Base-by-base conservation (phyloP, 35 echinoderm and acorn worm genomes). In the Apostichopus parvimensis region DNA sequence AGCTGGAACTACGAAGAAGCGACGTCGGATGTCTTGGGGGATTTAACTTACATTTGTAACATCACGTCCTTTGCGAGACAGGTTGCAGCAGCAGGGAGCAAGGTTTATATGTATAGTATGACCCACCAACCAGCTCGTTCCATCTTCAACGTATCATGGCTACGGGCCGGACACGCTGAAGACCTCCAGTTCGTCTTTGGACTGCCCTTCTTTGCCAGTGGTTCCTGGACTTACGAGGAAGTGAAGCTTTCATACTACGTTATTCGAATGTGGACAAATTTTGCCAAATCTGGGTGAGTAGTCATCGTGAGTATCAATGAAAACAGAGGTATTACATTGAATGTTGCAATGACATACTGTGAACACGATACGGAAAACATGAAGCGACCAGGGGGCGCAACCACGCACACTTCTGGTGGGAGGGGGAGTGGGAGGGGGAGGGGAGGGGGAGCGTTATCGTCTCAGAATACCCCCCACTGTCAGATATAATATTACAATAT, bases 151-250 rank as follows among this genome's bases (percentile, higher is more conserved):
- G 5, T 65, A 54, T 54, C 79, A 25, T 94, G 93, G 93, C 58
- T 94, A 45, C 57, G 87, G 23, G 82, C 89, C 4, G 77, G 80
- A 1, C 93, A 94, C 59, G 61, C 70, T 9, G 93, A 94, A 23
- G 90, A 92, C 45, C 55, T 94, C 8, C 93, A 94, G 80, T 94
- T 94, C 61, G 93, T 94, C 28, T 94, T 94, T 70, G 93, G 93
- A 5, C 60, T 91, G 45, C 93, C 93, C 0, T 94, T 94, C 18
- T 53, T 77, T 10, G 34, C 34, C 34, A 79, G 87, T 78, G 45
- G 82, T 56, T 54, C 80, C 8, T 55, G 61, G 12, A 8, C 45
- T 34, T 79, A 94, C 56, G 89, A 92, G 1, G 93, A 94, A 80
- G 53, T 91, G 21, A 82, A 94, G 28, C 34, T 94, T 20, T 91